phyloP scores from a whole-genome alignment of 2,113 vertebrate genomes.

The Eptesicus fuscus region DNA sequence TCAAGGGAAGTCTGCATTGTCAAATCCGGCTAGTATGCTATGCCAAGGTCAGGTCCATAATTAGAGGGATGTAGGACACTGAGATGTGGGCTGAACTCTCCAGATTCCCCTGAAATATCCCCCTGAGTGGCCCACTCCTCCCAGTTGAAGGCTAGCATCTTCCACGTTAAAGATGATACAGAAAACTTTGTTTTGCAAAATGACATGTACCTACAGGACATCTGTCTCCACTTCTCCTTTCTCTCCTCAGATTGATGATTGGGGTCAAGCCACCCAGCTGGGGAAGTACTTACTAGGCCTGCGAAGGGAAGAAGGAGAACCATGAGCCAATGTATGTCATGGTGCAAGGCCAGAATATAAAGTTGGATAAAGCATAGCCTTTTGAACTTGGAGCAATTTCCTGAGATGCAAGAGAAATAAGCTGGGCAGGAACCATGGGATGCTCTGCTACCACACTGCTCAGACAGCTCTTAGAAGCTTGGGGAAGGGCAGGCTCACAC shows the following conservation, averaged over 20 bases:
- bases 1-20: not conserved
- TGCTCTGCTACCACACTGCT: not conserved
- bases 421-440: not conserved
- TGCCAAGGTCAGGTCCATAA: not conserved
- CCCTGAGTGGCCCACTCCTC: not conserved
- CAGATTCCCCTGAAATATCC: not conserved
- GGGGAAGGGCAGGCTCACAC: not conserved
- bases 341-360: not conserved
- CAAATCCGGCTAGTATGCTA: not conserved
- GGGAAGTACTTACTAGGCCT: not conserved
- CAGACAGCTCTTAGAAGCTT: not conserved
- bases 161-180: not conserved
- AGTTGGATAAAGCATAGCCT: not conserved
- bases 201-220: not conserved
- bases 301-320: not conserved
- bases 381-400: not conserved
- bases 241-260: not conserved
- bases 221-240: not conserved
- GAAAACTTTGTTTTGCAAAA: not conserved
- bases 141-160: not conserved
- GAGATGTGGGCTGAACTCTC: not conserved
- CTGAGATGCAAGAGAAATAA: not conserved
- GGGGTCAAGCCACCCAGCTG: not conserved
- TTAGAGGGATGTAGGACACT: not conserved
- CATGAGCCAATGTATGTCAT: not conserved